Base-by-base conservation (phyloP, 2,797 vertebrate species). In the Enteromius viviparus region DNA sequence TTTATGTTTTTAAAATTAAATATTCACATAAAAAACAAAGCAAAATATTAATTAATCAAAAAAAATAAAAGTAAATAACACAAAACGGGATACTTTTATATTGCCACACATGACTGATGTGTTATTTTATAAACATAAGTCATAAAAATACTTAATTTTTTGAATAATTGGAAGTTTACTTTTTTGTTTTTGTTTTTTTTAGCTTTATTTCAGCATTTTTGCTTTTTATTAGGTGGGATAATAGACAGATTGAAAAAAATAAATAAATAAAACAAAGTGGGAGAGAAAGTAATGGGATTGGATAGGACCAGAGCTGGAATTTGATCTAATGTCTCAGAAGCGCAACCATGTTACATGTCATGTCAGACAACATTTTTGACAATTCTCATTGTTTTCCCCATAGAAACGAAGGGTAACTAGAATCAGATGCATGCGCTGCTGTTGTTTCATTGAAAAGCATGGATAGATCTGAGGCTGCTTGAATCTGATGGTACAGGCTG, bases 361-460 rank as follows among this genome's bases (percentile, higher is more conserved):
- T 64, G 26, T 64, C 26, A 32, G 26, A 26, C 26, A 64, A 32
- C 60, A 15, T 7, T 29, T 62, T 15, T 62, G 6, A 62, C 2
- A 49, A n/a, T 19, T 65, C 26, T 51, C n/a, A n/a, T 58, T 7
- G 6, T 40, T 58, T 26, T 49, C 60, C 60, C 3, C 42, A 55
- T 55, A 21, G 7, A 19, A 53, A 53, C 6, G 19, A 21, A 53
- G 19, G 19, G 19, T 55, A 3, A n/a, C 51, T 55, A 55, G 21
- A 55, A 55, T 29, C 47, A 75, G 69, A 55, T 21, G 29, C 45
- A 72, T 14, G 32, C 55, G 14, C 64, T 82, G 49, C 76, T 85
- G 76, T 83, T 72, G 71, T 80, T 87, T 82, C 47, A 66, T 82
- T 78, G 29, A 81, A 34, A 53, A 64, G 53, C 9, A n/a, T 60